Evolutionary conservation across 2,113 vertebrate genomes (phyloP).

Genomic region (Callorhinus ursinus): DNA sequence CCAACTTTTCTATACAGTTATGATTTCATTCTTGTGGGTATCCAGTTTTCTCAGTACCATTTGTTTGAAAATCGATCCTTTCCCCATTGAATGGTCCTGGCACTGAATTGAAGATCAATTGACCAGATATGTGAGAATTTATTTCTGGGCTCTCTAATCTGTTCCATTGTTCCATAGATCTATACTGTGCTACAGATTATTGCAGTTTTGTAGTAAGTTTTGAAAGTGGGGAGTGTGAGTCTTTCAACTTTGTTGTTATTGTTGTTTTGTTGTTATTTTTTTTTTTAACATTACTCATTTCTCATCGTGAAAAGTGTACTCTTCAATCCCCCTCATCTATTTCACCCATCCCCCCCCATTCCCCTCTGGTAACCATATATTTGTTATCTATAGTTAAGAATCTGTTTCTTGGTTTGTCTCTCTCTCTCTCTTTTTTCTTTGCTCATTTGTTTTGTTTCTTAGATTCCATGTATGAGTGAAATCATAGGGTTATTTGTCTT

Average conservation of each 20-base stretch:
- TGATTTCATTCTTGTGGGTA: background rate
- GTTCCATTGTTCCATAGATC: background rate
- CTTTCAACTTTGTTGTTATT: background rate
- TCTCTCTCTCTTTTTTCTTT: too few species aligned
- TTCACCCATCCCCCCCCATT: background rate
- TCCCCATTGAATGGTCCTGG: background rate
- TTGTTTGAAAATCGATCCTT: background rate
- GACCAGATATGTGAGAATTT: background rate
- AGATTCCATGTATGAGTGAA: background rate
- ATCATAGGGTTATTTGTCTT: background rate
- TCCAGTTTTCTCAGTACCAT: background rate
- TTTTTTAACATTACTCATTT: background rate
- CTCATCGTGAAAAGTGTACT: background rate
- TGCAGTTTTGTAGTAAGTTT: background rate
- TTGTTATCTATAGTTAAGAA: background rate
- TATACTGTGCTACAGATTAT: background rate
- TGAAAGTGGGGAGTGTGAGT: background rate
- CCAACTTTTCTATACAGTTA: background rate
- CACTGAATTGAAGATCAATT: background rate
- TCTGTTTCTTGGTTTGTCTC: background rate
- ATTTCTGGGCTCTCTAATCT: background rate
- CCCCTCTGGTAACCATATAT: background rate
- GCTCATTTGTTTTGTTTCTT: background rate
- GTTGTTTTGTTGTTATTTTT: background rate
- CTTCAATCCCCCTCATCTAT: background rate